Base-by-base conservation (phyloP, 2,888 invertebrate genomes). In the Eupithecia tripunctaria region DNA sequence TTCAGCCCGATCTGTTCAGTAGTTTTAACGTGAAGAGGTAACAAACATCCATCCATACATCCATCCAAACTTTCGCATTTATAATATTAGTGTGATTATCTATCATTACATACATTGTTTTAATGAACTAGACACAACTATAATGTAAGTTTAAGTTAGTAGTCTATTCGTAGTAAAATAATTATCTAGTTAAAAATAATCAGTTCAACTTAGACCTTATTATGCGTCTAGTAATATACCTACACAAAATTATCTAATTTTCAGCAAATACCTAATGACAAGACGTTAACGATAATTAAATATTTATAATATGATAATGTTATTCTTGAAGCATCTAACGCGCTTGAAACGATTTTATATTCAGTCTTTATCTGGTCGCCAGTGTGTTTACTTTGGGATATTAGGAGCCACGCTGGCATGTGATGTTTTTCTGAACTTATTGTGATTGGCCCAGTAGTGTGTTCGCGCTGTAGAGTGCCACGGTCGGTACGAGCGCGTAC, bases 231-330 rank as follows among this genome's bases (percentile, higher is more conserved):
- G 15, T 63, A 71, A 63, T 63, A 25, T 25, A 36, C 21, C 43
- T 29, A 47, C 21, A 65, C 32, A 74, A 70, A 74, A 80, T 78
- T 78, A 72, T 77, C 81, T 79, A 75, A 80, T 79, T 79, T 79
- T 81, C 78, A 77, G 79, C 82, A 82, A 86, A 85, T 78, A 82
- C 78, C 56, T 71, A 78, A 79, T 78, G 80, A 82, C 78, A 83
- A 64, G 75, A 76, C 76, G 81, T 81, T 82, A 82, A 74, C 74
- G 75, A 78, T 79, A 78, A 82, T 85, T 82, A 82, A 81, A 77
- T 85, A 88, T 89, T 88, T 74, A 89, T 85, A 83, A 21, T 86
- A 88, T 89, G 86, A 81, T 84, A 88, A 89, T 88, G 69, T 79
- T 82, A 83, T 85, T 85, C 84, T 82, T 78, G 75, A 79, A 84